Conservation (phyloP, 2,797 vertebrate genomes). For the Halcyon leucocephala region DNA sequence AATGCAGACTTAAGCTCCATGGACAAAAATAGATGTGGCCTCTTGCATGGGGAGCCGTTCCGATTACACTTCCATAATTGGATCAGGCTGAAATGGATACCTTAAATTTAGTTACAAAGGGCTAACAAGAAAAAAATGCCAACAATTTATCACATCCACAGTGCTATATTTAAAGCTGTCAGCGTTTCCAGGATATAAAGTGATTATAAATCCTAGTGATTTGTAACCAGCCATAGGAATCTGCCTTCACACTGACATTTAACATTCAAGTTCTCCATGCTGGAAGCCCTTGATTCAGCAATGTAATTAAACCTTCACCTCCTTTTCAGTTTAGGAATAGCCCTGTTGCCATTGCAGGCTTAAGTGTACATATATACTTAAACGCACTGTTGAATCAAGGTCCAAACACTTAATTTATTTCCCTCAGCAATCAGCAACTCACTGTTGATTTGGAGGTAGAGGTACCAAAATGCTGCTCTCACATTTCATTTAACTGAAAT, state of each 20-base stretch:
- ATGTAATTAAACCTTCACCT: background rate
- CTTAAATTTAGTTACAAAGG: conserved; percentile 67
- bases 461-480: background rate
- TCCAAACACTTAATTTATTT: background rate
- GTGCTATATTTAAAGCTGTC: conserved; percentile 65
- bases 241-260: conserved; percentile 25
- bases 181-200: conserved; percentile 43
- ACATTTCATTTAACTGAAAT: background rate
- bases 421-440: background rate
- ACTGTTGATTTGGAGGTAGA: background rate
- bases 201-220: conserved; percentile 32
- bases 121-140: conserved; percentile 61
- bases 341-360: background rate
- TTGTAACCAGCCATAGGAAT: conserved; percentile 40
- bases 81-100: conserved; percentile 53
- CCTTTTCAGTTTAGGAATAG: background rate
- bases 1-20: background rate
- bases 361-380: background rate
- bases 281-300: background rate
- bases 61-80: conserved; percentile 47
- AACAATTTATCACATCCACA: conserved; percentile 47
- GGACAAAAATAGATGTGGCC: conserved; percentile 34
- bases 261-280: background rate
- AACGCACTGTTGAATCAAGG: background rate
- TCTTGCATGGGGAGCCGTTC: background rate